phyloP scores from a whole-genome alignment of 1,140 invertebrate species.

The Drosophila bocqueti region DNA sequence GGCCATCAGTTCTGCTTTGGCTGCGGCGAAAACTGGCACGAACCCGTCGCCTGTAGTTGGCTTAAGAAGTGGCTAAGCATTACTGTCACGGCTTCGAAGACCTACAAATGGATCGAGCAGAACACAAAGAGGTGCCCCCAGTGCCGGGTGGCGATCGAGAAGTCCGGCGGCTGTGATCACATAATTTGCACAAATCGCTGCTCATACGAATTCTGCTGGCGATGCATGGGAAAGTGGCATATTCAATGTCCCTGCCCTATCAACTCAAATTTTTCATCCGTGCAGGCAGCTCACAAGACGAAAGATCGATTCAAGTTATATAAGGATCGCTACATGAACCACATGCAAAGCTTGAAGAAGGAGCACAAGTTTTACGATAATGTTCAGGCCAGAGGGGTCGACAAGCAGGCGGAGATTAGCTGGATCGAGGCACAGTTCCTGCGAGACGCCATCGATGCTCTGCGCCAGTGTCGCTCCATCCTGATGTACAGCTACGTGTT shows the following conservation, averaged over 20 bases:
- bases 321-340: conserved; percentile 99
- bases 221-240: conserved; percentile 98
- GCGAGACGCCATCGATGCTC: conserved; percentile 98
- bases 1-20: conserved; percentile 97
- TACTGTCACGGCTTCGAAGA: conserved; percentile 99
- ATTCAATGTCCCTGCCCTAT: conserved; percentile 92
- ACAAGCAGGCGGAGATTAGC: conserved; percentile 99
- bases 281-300: conserved; percentile 84
- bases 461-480: conserved; percentile 98
- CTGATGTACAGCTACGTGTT: conserved; percentile 99
- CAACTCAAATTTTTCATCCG: too few species aligned
- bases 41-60: conserved; percentile 97
- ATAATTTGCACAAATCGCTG: conserved; percentile 99
- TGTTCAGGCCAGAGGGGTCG: conserved; percentile 98
- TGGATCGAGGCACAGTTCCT: conserved; percentile 99
- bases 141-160: conserved; percentile 99
- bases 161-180: conserved; percentile 99
- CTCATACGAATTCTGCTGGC: conserved; percentile 99
- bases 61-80: conserved; percentile 99
- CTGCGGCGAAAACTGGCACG: conserved; percentile 99
- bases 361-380: conserved; percentile 96
- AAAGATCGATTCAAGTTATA: conserved; percentile 93
- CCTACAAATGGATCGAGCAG: conserved; percentile 99
- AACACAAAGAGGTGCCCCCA: conserved; percentile 99
- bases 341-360: conserved; percentile 98